Percentiles rank a stretch among this genome's conserved stretches.
Conservation (phyloP, 2,888 invertebrate genomes). For the Drosophila rubida region DNA sequence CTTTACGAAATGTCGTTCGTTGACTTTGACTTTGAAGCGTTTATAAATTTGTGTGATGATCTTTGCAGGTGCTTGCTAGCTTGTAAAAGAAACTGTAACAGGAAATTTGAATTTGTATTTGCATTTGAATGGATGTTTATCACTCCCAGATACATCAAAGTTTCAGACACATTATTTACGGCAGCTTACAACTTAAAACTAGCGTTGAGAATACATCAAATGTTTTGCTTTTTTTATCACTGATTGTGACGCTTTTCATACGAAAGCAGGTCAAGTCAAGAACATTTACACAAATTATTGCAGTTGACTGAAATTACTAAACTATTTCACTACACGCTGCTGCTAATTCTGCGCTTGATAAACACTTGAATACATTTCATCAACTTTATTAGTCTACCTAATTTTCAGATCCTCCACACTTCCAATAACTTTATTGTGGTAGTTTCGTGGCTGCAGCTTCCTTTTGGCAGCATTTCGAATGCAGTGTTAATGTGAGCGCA, state of each 20-base stretch:
- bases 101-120: conserved; percentile 19
- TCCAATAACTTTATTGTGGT: not conserved
- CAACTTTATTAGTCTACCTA: not conserved
- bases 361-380: not conserved
- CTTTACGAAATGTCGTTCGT: conserved; percentile 40
- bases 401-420: not conserved
- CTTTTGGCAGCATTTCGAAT: conserved; percentile 31
- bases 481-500: conserved; percentile 76
- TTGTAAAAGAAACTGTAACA: conserved; percentile 28
- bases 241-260: not conserved
- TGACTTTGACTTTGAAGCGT: conserved; percentile 35
- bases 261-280: not conserved
- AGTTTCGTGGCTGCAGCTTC: not conserved
- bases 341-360: too few relatives aligned
- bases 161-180: not conserved
- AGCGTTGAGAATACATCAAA: not conserved
- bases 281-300: not conserved
- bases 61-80: not conserved
- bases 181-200: not conserved
- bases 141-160: not conserved
- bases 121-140: not conserved
- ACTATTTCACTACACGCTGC: too few relatives aligned
- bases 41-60: conserved; percentile 19
- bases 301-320: not conserved
- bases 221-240: not conserved